These are phyloP conservation scores for Hirtodrosophila confusa DNA, from an alignment of 2,888 invertebrate genomes.

Conservation along the genomic window DNA sequence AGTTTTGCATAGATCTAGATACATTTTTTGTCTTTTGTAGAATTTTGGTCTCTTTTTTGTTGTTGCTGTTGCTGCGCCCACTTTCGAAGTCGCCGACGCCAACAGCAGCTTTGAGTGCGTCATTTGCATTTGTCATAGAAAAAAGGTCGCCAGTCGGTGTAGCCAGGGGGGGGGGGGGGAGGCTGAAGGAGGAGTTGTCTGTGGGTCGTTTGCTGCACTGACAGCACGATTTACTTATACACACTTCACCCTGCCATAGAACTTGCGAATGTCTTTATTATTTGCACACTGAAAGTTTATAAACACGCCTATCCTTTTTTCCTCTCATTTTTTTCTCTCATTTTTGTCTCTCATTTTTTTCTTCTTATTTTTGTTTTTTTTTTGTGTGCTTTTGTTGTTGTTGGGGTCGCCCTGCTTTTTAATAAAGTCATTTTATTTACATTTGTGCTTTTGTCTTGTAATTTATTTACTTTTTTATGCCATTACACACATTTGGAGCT, in stretches of 20 bases:
- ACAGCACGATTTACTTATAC: conserved; percentile 34
- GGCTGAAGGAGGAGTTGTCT: not conserved
- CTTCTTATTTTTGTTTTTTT: conserved; percentile 8
- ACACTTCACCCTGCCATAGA: conserved; percentile 19
- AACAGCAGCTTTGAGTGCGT: conserved; percentile 50
- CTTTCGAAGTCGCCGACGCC: conserved; percentile 41
- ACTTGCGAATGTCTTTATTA: conserved; percentile 64
- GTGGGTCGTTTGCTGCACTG: conserved; percentile 31
- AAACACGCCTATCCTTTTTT: conserved; percentile 61
- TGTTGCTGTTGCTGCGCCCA: conserved; percentile 37
- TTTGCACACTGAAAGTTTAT: conserved; percentile 67
- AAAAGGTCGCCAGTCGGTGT: conserved; percentile 43
- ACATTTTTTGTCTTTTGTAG: conserved; percentile 6
- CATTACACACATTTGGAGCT: conserved; percentile 51
- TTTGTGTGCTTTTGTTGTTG: conserved; percentile 1
- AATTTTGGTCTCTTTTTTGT: conserved; percentile 11
- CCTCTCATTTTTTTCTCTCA: conserved; percentile 11
- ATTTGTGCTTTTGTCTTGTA: conserved; percentile 67
- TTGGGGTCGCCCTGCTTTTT: conserved; percentile 47
- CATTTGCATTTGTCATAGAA: conserved; percentile 74
- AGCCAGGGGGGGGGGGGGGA: not conserved
- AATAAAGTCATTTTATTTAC: conserved; percentile 69
- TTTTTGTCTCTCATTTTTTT: conserved; percentile 34
- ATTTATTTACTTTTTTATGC: conserved; percentile 65
- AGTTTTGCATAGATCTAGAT: conserved; percentile 30